phyloP scores from a whole-genome alignment of 2,113 vertebrate genomes.

The Gymnogyps californianus region DNA sequence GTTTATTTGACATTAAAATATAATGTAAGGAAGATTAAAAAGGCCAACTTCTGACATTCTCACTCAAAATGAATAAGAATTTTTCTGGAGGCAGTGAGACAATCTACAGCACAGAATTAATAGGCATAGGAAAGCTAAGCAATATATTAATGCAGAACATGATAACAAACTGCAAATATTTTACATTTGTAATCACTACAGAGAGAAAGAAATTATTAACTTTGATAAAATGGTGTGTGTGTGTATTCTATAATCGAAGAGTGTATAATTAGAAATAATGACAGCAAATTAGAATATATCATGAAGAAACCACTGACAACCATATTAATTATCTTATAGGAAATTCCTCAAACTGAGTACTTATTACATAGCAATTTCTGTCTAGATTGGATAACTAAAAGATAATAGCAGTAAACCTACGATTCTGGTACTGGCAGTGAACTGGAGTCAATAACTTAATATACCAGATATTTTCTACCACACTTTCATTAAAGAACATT shows the following conservation, averaged over 20 bases:
- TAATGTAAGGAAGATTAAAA: background rate
- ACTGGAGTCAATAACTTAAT: background rate
- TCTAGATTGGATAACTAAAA: background rate
- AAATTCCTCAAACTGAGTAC: background rate
- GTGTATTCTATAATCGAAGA: background rate
- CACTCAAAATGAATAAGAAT: background rate
- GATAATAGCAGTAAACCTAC: background rate
- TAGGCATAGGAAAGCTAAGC: background rate
- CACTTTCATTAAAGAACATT: background rate
- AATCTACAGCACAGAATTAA: background rate
- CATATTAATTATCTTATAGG: background rate
- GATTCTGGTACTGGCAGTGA: background rate
- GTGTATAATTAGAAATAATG: background rate
- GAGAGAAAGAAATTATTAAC: slow-evolving; percentile 13
- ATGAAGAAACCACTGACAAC: background rate
- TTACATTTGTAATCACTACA: background rate
- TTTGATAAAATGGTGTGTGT: background rate
- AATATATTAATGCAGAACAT: background rate
- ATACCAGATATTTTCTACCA: background rate
- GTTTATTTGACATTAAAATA: background rate
- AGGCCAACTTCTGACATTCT: background rate
- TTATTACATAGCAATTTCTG: background rate
- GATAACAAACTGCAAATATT: background rate
- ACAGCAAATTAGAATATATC: background rate
- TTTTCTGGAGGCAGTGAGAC: background rate